Conservation (phyloP, 2,113 vertebrate genomes). For the Aramus guarauna region DNA sequence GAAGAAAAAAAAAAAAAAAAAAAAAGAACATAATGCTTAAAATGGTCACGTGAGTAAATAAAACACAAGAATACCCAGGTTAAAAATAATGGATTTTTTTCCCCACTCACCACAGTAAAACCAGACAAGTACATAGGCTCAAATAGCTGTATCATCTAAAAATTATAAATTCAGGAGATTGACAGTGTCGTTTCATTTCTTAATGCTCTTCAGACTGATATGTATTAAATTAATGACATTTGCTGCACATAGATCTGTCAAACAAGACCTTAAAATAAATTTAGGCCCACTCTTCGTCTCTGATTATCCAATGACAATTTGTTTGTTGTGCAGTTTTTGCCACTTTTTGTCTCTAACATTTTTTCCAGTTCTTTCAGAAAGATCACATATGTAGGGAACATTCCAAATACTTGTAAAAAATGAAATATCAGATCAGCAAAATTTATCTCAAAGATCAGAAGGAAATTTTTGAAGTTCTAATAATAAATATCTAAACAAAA, state of each 20-base stretch:
- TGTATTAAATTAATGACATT: neutral
- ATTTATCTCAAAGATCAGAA: neutral
- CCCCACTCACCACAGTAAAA: neutral
- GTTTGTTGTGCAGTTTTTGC: neutral
- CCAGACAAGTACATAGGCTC: neutral
- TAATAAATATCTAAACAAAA: neutral
- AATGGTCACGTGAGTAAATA: neutral
- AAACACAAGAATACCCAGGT: neutral
- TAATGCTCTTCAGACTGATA: neutral
- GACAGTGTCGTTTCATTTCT: neutral
- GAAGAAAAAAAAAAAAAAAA: slow-evolving; percentile 14
- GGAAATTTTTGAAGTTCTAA: neutral
- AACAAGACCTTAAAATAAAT: neutral
- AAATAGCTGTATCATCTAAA: neutral
- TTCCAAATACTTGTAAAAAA: neutral
- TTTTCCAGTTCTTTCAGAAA: neutral
- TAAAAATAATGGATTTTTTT: neutral
- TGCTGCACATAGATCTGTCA: neutral
- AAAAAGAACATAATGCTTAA: neutral
- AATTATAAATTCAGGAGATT: neutral
- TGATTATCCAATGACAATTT: neutral
- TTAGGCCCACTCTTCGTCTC: neutral
- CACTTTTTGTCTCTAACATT: neutral
- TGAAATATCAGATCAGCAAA: neutral
- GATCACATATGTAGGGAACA: neutral